Conservation (phyloP, 2,888 invertebrate species). For the Euzophera pinguis region DNA sequence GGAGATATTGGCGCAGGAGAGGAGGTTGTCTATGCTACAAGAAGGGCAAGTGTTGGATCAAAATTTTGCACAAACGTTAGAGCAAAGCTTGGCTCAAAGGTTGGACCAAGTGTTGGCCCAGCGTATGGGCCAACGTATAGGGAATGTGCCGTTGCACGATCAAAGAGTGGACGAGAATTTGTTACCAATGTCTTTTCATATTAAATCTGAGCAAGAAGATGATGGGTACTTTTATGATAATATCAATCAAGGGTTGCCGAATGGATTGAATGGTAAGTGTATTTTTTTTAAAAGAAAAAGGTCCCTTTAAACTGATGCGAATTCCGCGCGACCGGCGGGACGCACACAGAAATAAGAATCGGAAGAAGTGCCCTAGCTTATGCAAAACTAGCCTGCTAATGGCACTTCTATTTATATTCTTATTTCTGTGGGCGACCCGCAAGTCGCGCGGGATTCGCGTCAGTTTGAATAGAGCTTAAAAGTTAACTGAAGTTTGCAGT, state of each 20-base stretch:
- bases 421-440: too few relatives aligned
- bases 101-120: constrained; percentile 27
- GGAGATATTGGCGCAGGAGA: constrained; percentile 35
- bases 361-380: too few relatives aligned
- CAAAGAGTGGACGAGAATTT: constrained; percentile 45
- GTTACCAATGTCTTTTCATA: constrained; percentile 61
- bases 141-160: constrained; percentile 30
- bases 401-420: too few relatives aligned
- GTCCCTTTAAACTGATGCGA: not conserved
- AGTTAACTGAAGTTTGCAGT: too few relatives aligned
- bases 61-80: constrained; percentile 32
- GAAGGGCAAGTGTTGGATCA: constrained; percentile 35
- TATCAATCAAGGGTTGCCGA: constrained; percentile 42
- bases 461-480: too few relatives aligned
- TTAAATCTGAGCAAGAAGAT: constrained; percentile 67
- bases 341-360: too few relatives aligned
- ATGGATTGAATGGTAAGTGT: constrained; percentile 52
- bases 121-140: constrained; percentile 28
- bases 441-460: too few relatives aligned
- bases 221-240: constrained; percentile 67
- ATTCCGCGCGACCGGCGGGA: too few relatives aligned
- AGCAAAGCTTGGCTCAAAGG: constrained; percentile 30
- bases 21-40: constrained; percentile 30
- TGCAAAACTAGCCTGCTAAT: too few relatives aligned
- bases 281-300: not conserved